Base-by-base conservation (phyloP, 2,113 vertebrate species). In the Neoarius graeffei region DNA sequence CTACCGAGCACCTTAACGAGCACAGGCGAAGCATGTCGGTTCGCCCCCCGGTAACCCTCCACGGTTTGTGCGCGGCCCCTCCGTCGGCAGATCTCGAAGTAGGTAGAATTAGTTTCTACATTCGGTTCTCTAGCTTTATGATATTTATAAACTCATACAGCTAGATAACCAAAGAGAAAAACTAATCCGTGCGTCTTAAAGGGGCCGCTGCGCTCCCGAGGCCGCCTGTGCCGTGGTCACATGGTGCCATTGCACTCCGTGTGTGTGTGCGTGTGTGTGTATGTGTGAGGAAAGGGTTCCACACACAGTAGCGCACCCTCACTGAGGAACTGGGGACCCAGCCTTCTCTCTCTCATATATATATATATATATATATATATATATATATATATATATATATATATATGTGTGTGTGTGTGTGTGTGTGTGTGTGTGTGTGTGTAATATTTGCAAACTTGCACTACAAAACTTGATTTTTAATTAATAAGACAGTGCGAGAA, bases 91-190 rank as follows among this genome's bases (percentile, higher is more conserved):
- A 0, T 10, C 83, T 73, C 69, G 95, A 94, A 95, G 96, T 94
- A 91, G 7, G 90, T 92, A 89, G 95, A 92, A 93, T 23, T 91
- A 96, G 96, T 96, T 97, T 94, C 94, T 98, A 98, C 97, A 96
- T 98, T 98, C 97, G 97, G 97, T 98, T 98, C 96, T 97, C 97
- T 98, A 98, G 97, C 97, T 98, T 98, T 98, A 98, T 98, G 97
- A 98, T 95, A 97, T 97, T 96, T 97, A 94, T 93, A 97, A 96
- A 98, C 97, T 98, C 97, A 98, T 98, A 98, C 97, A 98, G 97
- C 97, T 98, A 98, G 97, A 97, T 97, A 98, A 98, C 97, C 97
- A 98, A 98, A 98, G 97, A 98, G 92, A 97, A 95, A 96, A 98
- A 96, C 97, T 96, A 92, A 90, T 94, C 96, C 96, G 93, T 93